Base-by-base conservation (phyloP, 2,888 invertebrate genomes). In the Drosophila meridiana region DNA sequence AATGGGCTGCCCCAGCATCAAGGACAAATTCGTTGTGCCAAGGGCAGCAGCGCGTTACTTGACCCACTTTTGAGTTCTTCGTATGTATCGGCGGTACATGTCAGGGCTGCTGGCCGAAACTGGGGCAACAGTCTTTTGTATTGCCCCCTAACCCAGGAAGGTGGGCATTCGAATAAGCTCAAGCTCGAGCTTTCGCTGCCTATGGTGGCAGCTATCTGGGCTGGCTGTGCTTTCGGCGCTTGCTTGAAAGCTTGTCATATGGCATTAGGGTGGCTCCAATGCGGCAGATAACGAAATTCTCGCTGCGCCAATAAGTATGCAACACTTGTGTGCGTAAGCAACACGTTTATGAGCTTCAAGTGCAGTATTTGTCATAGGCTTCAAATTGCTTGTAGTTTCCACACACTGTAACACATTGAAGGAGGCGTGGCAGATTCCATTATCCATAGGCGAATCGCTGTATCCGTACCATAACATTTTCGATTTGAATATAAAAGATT, bases 1-100 rank as follows among this genome's bases (percentile, higher is more conserved):
- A 58, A 55, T 64, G 34, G 53, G 42, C 32, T 48, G 53, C 42
- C 42, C 69, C 53, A 53, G 43, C 60, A 62, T 79, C 84, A 82
- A 82, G 82, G 82, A 82, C 82, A 78, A 78, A 74, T 52, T 64
- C 28, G 61, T 58, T 53, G 64, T 76, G 83, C 81, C 78, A 78
- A 78, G 78, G 78, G 78, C 78, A 82, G 64, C 68, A 60, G 57
- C 53, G 50, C 53, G 55, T 69, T 64, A 72, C 77, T 83, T 83
- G 82, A 85, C 82, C 85, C 59, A 83, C 69, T 76, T 83, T 56
- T 14, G 42, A 32, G 34, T 3, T 28, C 26, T 20, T 34, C 36
- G 20, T 26, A 13, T 20, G 20, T 52, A 13, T 5, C 52, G 50
- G 45, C 30, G 62, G 55, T 61, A n/a, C 63, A 53, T 77, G 71